Percentiles rank a stretch among this genome's conserved stretches.
These are phyloP conservation scores for Pseudopodoces humilis DNA, from an alignment of 2,113 vertebrate genomes.

Conservation along the genomic window DNA sequence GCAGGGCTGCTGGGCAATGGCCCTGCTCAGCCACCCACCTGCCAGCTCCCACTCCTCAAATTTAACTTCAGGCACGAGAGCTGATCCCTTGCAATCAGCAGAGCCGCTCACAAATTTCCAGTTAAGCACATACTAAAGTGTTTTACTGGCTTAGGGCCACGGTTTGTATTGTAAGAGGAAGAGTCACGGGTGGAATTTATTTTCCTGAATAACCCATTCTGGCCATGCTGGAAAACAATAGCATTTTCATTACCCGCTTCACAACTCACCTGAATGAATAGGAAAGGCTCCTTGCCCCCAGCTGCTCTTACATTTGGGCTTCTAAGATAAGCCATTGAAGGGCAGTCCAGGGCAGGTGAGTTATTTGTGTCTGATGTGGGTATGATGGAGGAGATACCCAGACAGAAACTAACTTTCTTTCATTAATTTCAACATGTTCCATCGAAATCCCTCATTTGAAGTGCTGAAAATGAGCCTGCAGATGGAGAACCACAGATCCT, in stretches of 20 bases:
- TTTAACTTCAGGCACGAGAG: background rate
- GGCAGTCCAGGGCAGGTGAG: background rate
- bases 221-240: background rate
- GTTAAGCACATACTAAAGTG: background rate
- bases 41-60: constrained; percentile 16
- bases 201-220: background rate
- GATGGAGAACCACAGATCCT: background rate
- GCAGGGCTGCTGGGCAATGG: background rate
- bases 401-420: background rate
- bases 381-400: background rate
- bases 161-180: background rate
- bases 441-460: background rate
- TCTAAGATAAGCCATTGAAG: background rate
- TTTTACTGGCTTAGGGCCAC: background rate
- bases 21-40: background rate
- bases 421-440: background rate
- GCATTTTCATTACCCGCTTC: background rate
- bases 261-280: constrained; percentile 8
- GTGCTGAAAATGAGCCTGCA: background rate
- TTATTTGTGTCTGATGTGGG: background rate
- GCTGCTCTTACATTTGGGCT: background rate
- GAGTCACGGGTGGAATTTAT: background rate
- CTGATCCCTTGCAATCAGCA: background rate
- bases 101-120: background rate
- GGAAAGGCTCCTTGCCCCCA: background rate